Evolutionary conservation across 2,113 vertebrate species (phyloP).

Genomic region (Mixornis gularis): DNA sequence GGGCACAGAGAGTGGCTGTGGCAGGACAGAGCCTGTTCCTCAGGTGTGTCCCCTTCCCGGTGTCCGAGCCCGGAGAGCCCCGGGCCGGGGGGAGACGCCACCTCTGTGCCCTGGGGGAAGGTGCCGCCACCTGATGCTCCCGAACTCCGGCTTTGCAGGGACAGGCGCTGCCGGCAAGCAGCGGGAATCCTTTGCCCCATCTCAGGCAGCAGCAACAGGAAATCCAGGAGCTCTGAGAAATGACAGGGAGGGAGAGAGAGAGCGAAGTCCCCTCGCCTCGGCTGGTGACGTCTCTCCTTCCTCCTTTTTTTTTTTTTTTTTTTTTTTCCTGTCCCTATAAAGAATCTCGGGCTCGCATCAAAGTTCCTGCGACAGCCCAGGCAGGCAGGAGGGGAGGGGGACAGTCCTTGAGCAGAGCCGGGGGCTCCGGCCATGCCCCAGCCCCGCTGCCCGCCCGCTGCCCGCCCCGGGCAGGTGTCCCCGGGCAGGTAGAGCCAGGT

Average conservation of each 20-base stretch:
- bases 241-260: background rate
- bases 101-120: background rate
- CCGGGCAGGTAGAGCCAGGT: constrained; percentile 22
- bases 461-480: background rate
- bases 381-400: background rate
- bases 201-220: background rate
- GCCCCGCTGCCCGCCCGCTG: background rate
- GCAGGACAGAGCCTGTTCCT: background rate
- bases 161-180: background rate
- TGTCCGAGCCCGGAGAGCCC: background rate
- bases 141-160: background rate
- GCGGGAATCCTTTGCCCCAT: background rate
- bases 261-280: constrained; percentile 10
- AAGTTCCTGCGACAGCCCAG: background rate
- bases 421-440: background rate
- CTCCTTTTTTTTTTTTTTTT: constrained; percentile 27
- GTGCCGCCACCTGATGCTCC: background rate
- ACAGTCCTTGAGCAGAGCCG: background rate
- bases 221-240: constrained; percentile 21
- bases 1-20: accelerated
- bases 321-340: constrained; percentile 55
- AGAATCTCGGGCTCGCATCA: constrained; percentile 52
- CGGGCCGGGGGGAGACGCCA: accelerated
- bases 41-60: accelerated
- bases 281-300: constrained; percentile 64